Percentiles rank a stretch among this genome's conserved stretches.
Evolutionary conservation across 2,888 invertebrate species (phyloP).

Genomic region (Epistrophella euchroma): DNA sequence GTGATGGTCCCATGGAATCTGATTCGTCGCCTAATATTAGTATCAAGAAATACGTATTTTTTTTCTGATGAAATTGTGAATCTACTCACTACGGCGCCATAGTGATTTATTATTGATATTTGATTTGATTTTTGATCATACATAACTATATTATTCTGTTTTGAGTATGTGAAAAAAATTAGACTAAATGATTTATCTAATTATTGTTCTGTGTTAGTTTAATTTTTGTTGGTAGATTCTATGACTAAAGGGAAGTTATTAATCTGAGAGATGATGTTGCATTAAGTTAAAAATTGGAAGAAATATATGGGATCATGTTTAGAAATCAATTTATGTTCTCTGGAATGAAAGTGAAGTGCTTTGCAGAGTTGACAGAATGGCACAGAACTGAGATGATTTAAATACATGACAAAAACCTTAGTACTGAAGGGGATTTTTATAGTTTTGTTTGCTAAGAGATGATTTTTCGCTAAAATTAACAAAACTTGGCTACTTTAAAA

Average conservation of each 20-base stretch:
- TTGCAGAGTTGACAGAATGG: slow-evolving; percentile 65
- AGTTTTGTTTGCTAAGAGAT: slow-evolving; percentile 29
- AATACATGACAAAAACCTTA: slow-evolving; percentile 43
- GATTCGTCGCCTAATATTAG: slow-evolving; percentile 93
- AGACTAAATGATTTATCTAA: slow-evolving; percentile 58
- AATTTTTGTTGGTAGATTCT: slow-evolving; percentile 44
- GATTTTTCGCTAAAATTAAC: slow-evolving; percentile 48
- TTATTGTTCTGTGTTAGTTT: neutral
- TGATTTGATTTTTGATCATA: slow-evolving; percentile 55
- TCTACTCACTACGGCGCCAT: slow-evolving; percentile 78
- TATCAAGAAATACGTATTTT: slow-evolving; percentile 79
- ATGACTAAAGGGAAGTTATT: slow-evolving; percentile 54
- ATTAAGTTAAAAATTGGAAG: slow-evolving; percentile 54
- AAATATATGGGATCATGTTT: slow-evolving; percentile 52
- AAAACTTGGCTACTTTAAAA: slow-evolving; percentile 34
- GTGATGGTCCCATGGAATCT: slow-evolving; percentile 93
- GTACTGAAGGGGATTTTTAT: slow-evolving; percentile 45
- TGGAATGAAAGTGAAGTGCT: slow-evolving; percentile 66
- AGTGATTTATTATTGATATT: slow-evolving; percentile 59
- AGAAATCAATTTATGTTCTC: slow-evolving; percentile 48
- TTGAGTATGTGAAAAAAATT: slow-evolving; percentile 51
- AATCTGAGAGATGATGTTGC: slow-evolving; percentile 72
- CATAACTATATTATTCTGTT: slow-evolving; percentile 45
- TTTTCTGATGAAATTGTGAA: slow-evolving; percentile 76
- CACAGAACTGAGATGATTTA: slow-evolving; percentile 60